These are phyloP conservation scores for Monochamus alternatus DNA, from an alignment of 2,888 invertebrate species.

Conservation along the genomic window DNA sequence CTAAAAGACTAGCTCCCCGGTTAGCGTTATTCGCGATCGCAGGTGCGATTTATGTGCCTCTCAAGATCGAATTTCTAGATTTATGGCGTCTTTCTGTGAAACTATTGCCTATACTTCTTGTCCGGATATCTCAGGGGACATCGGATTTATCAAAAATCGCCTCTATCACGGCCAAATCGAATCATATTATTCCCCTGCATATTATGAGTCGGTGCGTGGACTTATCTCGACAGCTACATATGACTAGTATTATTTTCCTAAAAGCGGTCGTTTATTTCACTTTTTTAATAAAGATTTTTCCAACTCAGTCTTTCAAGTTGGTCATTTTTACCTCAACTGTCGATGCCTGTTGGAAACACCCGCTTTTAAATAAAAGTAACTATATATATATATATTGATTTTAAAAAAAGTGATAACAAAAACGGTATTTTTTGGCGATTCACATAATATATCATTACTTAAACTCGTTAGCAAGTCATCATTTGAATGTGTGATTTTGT, in stretches of 20 bases:
- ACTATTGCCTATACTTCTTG: constrained; percentile 66
- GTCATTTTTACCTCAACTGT: constrained; percentile 14
- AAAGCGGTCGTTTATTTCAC: constrained; percentile 41
- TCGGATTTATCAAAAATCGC: constrained; percentile 70
- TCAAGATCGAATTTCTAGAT: constrained; percentile 71
- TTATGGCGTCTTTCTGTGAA: constrained; percentile 68
- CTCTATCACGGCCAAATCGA: constrained; percentile 64
- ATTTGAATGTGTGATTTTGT: too few relatives aligned
- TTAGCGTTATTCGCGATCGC: constrained; percentile 68
- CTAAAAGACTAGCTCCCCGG: constrained; percentile 62
- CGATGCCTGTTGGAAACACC: neutral
- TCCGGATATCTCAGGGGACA: constrained; percentile 69
- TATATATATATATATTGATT: too few relatives aligned
- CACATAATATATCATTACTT: too few relatives aligned
- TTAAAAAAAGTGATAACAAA: too few relatives aligned
- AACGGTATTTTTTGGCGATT: too few relatives aligned
- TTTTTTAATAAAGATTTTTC: constrained; percentile 48
- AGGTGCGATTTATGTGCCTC: constrained; percentile 71
- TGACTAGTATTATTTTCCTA: constrained; percentile 49
- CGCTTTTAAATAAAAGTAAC: too few relatives aligned
- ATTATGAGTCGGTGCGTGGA: constrained; percentile 56
- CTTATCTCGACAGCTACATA: constrained; percentile 52
- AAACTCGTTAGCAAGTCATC: too few relatives aligned
- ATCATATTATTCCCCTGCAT: constrained; percentile 66
- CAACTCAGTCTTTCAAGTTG: neutral